These are phyloP conservation scores for Drosophila lacicola DNA, from an alignment of 2,888 invertebrate species.

Conservation along the genomic window DNA sequence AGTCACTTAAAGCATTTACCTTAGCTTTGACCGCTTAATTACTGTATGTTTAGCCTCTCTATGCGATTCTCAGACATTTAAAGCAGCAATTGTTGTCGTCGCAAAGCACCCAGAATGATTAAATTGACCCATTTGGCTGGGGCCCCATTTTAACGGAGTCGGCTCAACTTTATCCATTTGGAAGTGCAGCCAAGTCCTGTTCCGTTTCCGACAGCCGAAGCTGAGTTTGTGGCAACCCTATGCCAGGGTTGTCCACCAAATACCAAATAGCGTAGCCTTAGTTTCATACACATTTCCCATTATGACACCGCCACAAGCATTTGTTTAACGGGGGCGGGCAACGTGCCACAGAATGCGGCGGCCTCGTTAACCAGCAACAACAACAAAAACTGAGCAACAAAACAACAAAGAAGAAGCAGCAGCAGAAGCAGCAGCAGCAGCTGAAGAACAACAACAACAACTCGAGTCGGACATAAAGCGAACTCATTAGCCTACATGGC, in stretches of 20 bases:
- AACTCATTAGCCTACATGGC: constrained; percentile 78
- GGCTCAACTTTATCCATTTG: constrained; percentile 20
- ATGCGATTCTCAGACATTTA: constrained; percentile 1
- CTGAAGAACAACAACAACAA: constrained; percentile 34
- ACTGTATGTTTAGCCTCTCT: neutral
- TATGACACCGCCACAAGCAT: constrained; percentile 56
- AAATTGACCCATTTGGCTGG: constrained; percentile 15
- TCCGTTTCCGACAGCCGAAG: constrained; percentile 19
- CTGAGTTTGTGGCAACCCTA: constrained; percentile 9
- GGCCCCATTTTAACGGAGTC: constrained; percentile 1
- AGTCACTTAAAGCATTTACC: neutral
- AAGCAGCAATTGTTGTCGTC: neutral
- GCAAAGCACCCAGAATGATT: neutral
- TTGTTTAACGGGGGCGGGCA: constrained; percentile 16
- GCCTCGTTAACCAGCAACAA: constrained; percentile 56
- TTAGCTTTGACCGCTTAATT: neutral
- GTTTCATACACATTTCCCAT: constrained; percentile 46
- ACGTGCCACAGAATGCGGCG: constrained; percentile 46
- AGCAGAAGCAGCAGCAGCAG: neutral
- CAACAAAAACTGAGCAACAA: constrained; percentile 5
- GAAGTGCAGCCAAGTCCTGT: constrained; percentile 24
- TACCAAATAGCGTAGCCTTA: constrained; percentile 33
- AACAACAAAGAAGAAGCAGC: constrained; percentile 3
- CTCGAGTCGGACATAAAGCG: constrained; percentile 58
- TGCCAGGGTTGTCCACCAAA: constrained; percentile 25